These are phyloP conservation scores for Cyprinodon diabolis DNA, from an alignment of 2,797 vertebrate species.

Conservation along the genomic window DNA sequence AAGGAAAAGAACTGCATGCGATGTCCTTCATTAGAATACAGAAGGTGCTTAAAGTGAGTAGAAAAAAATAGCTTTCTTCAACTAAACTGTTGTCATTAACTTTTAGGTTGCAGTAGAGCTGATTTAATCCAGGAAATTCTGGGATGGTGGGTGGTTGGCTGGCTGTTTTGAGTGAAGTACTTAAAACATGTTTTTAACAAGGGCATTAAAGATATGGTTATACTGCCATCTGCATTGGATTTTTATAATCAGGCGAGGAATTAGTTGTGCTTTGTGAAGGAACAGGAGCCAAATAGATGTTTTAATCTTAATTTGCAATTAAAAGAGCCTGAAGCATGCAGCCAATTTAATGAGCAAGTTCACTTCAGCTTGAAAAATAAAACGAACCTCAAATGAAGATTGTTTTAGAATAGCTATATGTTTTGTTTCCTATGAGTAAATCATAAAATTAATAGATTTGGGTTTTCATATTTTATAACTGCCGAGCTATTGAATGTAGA, in stretches of 20 bases:
- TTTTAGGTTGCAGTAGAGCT: background rate
- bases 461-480: background rate
- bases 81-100: background rate
- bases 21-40: background rate
- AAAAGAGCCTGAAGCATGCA: background rate
- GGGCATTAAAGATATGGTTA: background rate
- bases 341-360: background rate
- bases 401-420: background rate
- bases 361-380: background rate
- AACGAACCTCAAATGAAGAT: background rate
- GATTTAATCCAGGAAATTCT: background rate
- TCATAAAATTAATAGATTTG: background rate
- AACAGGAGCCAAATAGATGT: background rate
- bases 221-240: background rate
- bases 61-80: background rate
- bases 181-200: background rate
- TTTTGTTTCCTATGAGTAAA: background rate
- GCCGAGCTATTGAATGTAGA: background rate
- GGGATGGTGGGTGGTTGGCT: background rate
- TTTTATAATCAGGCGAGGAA: background rate
- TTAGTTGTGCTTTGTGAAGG: background rate
- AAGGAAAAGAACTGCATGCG: background rate
- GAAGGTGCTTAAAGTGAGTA: background rate
- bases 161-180: conserved; percentile 1
- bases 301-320: background rate